Conservation (phyloP, 2,797 vertebrate species). For the Spea hammondii region DNA sequence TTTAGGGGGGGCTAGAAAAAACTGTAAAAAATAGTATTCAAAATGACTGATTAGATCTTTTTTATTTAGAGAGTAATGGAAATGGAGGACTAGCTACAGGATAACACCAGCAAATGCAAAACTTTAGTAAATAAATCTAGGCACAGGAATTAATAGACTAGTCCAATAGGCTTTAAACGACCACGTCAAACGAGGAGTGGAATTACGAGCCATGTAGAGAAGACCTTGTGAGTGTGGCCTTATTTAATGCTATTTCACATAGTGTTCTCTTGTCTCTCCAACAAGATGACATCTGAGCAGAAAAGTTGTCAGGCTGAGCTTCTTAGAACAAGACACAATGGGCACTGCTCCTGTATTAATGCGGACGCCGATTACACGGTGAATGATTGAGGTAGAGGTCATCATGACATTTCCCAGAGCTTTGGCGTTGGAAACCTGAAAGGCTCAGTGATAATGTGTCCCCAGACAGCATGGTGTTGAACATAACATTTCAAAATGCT, state of each 20-base stretch:
- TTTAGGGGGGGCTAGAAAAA: too few relatives aligned
- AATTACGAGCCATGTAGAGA: constrained; percentile 13
- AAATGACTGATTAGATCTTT: too few relatives aligned
- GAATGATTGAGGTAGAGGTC: constrained; percentile 49
- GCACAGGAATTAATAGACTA: too few relatives aligned
- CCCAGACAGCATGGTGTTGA: constrained; percentile 34
- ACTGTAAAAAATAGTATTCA: too few relatives aligned
- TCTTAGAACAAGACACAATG: constrained; percentile 47
- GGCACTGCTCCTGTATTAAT: constrained; percentile 30
- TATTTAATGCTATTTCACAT: constrained; percentile 20
- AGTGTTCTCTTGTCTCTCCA: constrained; percentile 2
- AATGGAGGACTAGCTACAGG: too few relatives aligned
- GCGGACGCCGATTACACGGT: constrained; percentile 43
- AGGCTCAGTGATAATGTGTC: constrained; percentile 46
- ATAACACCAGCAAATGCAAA: too few relatives aligned
- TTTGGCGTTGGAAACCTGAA: constrained; percentile 37
- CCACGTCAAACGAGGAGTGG: neutral
- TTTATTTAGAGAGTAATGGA: too few relatives aligned
- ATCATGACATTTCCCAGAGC: constrained; percentile 50
- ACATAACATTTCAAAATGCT: constrained; percentile 18
- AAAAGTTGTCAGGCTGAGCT: constrained; percentile 42
- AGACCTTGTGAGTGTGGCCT: neutral
- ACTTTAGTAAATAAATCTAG: too few relatives aligned
- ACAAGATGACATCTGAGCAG: constrained; percentile 43
- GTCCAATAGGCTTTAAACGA: too few relatives aligned